Evolutionary conservation across 1,140 invertebrate genomes (phyloP).

Genomic region (Thalassaphorura encarpata): DNA sequence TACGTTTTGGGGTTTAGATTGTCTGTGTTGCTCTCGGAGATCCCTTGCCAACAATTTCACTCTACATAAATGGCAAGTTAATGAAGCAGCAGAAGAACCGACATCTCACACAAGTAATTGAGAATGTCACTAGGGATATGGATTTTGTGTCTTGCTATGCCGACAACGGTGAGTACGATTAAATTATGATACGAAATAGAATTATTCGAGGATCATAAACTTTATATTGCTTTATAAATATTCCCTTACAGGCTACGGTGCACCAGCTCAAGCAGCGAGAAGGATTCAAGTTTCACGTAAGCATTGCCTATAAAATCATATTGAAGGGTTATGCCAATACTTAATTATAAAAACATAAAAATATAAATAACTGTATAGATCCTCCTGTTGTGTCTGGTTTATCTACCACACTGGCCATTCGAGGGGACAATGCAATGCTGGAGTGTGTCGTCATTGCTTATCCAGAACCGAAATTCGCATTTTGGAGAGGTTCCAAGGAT

Average conservation of each 20-base stretch:
- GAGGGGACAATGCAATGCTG: slow-evolving; percentile 58
- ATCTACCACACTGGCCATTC: slow-evolving; percentile 57
- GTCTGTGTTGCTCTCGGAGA: slow-evolving; percentile 71
- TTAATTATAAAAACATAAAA: too few relatives aligned
- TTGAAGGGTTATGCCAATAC: too few relatives aligned
- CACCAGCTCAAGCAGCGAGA: slow-evolving; percentile 65
- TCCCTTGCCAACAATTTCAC: slow-evolving; percentile 66
- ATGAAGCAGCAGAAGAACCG: slow-evolving; percentile 62
- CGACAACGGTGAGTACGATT: too few relatives aligned
- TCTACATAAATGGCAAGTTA: slow-evolving; percentile 63
- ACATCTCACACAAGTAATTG: slow-evolving; percentile 68
- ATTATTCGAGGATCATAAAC: too few relatives aligned
- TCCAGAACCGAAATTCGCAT: slow-evolving; percentile 64
- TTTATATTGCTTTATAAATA: too few relatives aligned
- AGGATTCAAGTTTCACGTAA: slow-evolving; percentile 67
- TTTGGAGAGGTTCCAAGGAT: slow-evolving; percentile 60
- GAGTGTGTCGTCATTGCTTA: slow-evolving; percentile 64
- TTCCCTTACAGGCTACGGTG: too few relatives aligned
- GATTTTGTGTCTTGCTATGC: slow-evolving; percentile 72
- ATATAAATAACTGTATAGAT: too few relatives aligned
- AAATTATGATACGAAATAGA: too few relatives aligned
- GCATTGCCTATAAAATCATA: too few relatives aligned
- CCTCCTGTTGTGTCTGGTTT: slow-evolving; percentile 60
- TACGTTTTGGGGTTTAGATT: too few relatives aligned
- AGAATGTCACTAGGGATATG: slow-evolving; percentile 70